These are phyloP conservation scores for Acanthosepion lycidas DNA, from an alignment of 2,888 invertebrate species.

Conservation along the genomic window DNA sequence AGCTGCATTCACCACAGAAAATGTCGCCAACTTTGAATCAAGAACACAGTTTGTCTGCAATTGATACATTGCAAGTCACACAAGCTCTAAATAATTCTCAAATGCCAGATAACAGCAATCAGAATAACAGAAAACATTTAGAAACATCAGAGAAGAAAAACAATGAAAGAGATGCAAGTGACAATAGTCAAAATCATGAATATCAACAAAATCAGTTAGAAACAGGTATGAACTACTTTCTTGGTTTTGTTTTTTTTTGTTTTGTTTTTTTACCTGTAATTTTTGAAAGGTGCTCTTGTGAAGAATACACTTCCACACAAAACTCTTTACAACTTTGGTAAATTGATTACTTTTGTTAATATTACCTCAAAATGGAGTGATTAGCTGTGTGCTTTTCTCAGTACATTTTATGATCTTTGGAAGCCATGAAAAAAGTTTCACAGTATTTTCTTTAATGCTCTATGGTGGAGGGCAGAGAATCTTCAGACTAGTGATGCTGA, in stretches of 20 bases:
- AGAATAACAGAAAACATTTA: not conserved
- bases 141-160: not conserved
- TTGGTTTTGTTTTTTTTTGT: not conserved
- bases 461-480: too few species aligned
- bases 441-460: too few species aligned
- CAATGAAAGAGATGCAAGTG: not conserved
- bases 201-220: not conserved
- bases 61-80: not conserved
- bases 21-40: not conserved
- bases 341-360: too few species aligned
- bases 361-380: too few species aligned
- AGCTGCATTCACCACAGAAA: not conserved
- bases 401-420: too few species aligned
- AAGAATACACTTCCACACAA: too few species aligned
- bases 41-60: not conserved
- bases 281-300: too few species aligned
- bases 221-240: not conserved
- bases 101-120: not conserved
- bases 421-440: too few species aligned
- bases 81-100: not conserved
- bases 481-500: too few species aligned
- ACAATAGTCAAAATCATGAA: not conserved
- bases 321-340: too few species aligned
- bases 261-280: too few species aligned
- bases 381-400: too few species aligned